Evolutionary conservation across 2,797 vertebrate species (phyloP), one percentile per base, ranked within the genome.

Genomic region (Mycteria americana): DNA sequence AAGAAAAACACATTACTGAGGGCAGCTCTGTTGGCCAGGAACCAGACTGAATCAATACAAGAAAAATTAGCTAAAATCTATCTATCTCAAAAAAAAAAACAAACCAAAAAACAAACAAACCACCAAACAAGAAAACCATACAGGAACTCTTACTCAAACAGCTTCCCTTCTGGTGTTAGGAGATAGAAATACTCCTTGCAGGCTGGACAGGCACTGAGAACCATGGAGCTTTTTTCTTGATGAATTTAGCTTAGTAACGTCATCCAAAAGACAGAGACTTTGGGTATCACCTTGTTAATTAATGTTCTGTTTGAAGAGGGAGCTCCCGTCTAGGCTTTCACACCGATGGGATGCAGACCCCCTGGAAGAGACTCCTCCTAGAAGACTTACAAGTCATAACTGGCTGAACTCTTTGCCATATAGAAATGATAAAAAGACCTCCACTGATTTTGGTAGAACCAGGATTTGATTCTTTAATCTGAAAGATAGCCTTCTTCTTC

Each of bases 401-500:
- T 35, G 46, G 25, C 51, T 54, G 43, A 86, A 93, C 76, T 74
- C 16, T 86, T 75, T 27, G 8, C 9, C 3, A 0, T 37, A 24
- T 4, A 43, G 10, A 72, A 72, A 45, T 33, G 21, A 11, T 13
- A 63, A 13, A 53, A 50, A 77, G 4, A 18, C 7, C 9, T 76
- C 14, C 13, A 22, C 10, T 69, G 15, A 65, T 62, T 88, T 72
- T 9, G 1, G 31, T 18, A 59, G 25, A 77, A 53, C 13, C 3
- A 24, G 30, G 25, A 81, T 65, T 51, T 81, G 10, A 30, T 6
- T 35, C 9, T 62, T 87, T 73, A 35, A 31, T 45, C 3, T 65
- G 46, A 76, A 85, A 62, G 9, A 33, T 6, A 51, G 23, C 10
- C 1, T 4, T 6, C 1, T 0, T 2, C 23, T 5, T 27, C 15